These are phyloP conservation scores for Diplodus puntazzo DNA, from an alignment of 2,797 vertebrate species.

Conservation along the genomic window DNA sequence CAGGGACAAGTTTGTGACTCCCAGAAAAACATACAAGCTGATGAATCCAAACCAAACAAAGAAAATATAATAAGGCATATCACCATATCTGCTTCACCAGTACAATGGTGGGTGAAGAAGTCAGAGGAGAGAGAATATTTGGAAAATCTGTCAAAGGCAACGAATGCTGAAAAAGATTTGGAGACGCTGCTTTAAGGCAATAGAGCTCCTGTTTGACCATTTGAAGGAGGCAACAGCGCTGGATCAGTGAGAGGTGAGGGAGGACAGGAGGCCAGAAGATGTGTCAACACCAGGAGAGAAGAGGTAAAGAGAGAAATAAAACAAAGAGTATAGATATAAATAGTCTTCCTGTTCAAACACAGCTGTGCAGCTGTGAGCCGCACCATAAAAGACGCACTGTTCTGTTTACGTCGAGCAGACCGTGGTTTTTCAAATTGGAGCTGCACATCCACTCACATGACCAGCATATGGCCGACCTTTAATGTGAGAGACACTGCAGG, in stretches of 20 bases:
- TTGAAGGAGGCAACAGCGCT: constrained; percentile 16
- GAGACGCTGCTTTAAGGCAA: not conserved
- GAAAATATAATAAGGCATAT: too few relatives aligned
- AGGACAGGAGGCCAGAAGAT: constrained; percentile 32
- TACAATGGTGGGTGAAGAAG: too few relatives aligned
- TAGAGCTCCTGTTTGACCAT: not conserved
- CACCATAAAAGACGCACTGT: constrained; percentile 53
- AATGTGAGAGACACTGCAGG: constrained; percentile 45
- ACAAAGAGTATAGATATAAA: constrained; percentile 58
- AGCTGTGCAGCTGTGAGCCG: constrained; percentile 58
- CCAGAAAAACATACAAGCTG: too few relatives aligned
- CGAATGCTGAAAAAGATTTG: too few relatives aligned
- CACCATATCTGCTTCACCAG: too few relatives aligned
- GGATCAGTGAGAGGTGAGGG: constrained; percentile 24
- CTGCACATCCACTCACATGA: constrained; percentile 42
- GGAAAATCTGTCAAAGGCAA: too few relatives aligned
- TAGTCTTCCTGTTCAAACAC: constrained; percentile 58
- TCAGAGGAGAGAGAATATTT: too few relatives aligned
- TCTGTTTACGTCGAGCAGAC: constrained; percentile 36
- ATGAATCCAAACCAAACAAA: too few relatives aligned
- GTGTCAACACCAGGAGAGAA: constrained; percentile 40
- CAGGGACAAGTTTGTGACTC: too few relatives aligned
- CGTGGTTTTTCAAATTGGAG: constrained; percentile 24
- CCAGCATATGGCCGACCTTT: constrained; percentile 9
- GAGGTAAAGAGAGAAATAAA: constrained; percentile 47